Evolutionary conservation across 2,797 vertebrate genomes (phyloP).

Genomic region (Acropternis orthonyx): DNA sequence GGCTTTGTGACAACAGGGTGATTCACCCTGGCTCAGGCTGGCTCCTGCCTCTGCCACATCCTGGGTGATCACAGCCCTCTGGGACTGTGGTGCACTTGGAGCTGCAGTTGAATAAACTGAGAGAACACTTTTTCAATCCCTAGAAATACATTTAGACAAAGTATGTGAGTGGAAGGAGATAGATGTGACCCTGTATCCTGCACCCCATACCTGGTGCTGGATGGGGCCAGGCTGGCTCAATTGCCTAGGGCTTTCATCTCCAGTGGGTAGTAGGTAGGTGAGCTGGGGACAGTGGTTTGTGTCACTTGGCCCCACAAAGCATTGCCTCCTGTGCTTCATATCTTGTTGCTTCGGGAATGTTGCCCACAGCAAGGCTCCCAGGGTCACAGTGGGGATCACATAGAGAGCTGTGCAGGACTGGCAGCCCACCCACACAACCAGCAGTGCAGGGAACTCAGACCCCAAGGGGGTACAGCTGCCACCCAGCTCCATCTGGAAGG

Average conservation of each 20-base stretch:
- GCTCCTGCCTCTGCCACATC: not conserved
- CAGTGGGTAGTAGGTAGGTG: not conserved
- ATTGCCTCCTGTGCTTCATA: rapidly evolving
- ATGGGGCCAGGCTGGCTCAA: not conserved
- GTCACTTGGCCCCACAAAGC: rapidly evolving
- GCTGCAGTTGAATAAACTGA: not conserved
- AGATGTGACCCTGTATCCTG: rapidly evolving
- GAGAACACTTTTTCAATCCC: rapidly evolving
- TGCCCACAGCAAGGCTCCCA: not conserved
- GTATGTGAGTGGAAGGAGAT: rapidly evolving
- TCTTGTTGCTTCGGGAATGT: rapidly evolving
- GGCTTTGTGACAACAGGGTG: constrained; percentile 1
- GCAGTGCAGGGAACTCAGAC: not conserved
- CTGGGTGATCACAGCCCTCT: rapidly evolving
- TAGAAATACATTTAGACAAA: not conserved
- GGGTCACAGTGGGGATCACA: not conserved
- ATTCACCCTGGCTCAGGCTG: not conserved
- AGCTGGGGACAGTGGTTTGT: rapidly evolving
- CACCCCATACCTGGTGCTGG: rapidly evolving
- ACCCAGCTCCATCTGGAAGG: not conserved
- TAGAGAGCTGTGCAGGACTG: not conserved
- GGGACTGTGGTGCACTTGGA: rapidly evolving
- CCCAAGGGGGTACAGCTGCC: rapidly evolving
- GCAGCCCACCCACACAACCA: not conserved
- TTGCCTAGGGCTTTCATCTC: not conserved